Conservation (phyloP, 2,113 vertebrate species). For the Chelonoidis abingdonii region DNA sequence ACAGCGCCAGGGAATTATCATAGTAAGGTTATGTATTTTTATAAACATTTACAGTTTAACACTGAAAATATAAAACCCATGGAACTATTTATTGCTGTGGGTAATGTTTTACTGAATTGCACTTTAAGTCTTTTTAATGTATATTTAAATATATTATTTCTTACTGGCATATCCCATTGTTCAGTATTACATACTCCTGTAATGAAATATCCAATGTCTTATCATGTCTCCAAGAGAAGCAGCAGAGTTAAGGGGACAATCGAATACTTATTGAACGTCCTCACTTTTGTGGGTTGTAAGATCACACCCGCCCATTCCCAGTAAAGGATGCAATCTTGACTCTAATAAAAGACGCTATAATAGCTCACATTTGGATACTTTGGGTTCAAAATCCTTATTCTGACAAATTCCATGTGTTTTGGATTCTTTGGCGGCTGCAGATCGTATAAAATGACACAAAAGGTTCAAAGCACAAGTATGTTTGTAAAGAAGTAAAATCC, state of each 20-base stretch:
- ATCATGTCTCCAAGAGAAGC: neutral
- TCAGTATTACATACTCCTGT: neutral
- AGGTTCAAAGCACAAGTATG: neutral
- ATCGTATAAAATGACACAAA: too few species aligned
- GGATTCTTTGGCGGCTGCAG: neutral
- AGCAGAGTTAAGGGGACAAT: neutral
- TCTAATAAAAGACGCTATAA: neutral
- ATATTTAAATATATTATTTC: neutral
- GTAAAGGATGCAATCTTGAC: neutral
- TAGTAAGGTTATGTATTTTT: neutral
- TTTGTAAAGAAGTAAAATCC: neutral
- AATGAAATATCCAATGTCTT: neutral
- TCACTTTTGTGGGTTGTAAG: neutral
- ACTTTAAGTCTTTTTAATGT: neutral
- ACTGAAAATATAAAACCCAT: neutral
- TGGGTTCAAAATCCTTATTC: neutral
- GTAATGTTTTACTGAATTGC: neutral
- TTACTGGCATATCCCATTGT: neutral
- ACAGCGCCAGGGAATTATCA: neutral
- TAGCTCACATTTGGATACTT: neutral
- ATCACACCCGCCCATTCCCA: neutral
- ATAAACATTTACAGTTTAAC: neutral
- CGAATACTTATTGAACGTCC: neutral
- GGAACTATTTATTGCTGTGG: neutral
- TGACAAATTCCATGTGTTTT: neutral